These are phyloP conservation scores for Matsumyia berberina DNA, from an alignment of 2,888 invertebrate genomes.

Conservation along the genomic window DNA sequence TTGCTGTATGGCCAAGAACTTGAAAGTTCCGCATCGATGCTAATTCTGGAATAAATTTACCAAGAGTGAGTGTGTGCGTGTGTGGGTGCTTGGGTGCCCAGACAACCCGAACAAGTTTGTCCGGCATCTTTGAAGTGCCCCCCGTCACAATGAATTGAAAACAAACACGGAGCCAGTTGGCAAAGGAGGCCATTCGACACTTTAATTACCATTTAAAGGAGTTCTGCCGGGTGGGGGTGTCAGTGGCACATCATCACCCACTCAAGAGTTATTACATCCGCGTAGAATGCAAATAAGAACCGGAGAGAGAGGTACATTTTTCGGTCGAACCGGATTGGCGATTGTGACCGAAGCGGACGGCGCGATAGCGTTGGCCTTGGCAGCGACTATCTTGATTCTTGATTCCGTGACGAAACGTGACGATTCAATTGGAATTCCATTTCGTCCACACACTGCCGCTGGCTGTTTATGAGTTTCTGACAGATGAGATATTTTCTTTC, in stretches of 20 bases:
- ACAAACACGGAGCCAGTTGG: not conserved
- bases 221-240: not conserved
- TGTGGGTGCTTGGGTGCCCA: not conserved
- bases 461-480: no score
- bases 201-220: conserved; percentile 44
- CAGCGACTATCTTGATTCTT: conserved; percentile 40
- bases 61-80: not conserved
- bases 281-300: conserved; percentile 68
- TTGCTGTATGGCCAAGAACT: conserved; percentile 30
- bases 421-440: conserved; percentile 63
- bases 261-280: conserved; percentile 39
- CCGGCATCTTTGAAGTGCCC: conserved; percentile 13
- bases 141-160: conserved; percentile 1
- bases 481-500: no score
- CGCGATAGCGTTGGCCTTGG: conserved; percentile 51
- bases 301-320: conserved; percentile 19
- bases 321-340: conserved; percentile 52
- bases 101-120: conserved; percentile 16
- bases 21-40: conserved; percentile 38
- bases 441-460: conserved; percentile 28
- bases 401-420: conserved; percentile 56
- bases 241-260: conserved; percentile 18
- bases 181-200: not conserved
- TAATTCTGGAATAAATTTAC: conserved; percentile 49
- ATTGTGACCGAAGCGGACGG: no score